Conservation (phyloP, 2,888 invertebrate species). For the Apotomis turbidana region DNA sequence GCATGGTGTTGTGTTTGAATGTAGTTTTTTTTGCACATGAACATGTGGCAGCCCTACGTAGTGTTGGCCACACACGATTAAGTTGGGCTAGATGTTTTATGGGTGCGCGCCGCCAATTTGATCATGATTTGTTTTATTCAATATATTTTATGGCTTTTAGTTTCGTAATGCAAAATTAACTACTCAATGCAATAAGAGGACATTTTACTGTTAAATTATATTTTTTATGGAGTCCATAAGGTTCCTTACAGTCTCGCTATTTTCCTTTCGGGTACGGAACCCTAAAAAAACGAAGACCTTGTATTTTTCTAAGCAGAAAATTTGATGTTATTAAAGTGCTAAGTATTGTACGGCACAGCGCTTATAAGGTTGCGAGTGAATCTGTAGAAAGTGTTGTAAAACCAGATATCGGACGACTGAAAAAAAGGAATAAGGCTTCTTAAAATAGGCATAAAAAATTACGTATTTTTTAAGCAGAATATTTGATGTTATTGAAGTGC, state of each 20-base stretch:
- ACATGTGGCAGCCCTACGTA: conserved; percentile 20
- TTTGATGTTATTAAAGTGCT: too few relatives aligned
- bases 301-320: too few relatives aligned
- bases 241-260: too few relatives aligned
- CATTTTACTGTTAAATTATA: not conserved
- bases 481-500: too few relatives aligned
- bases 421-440: too few relatives aligned
- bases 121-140: conserved; percentile 33
- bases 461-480: too few relatives aligned
- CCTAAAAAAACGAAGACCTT: too few relatives aligned
- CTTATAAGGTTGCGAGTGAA: not conserved
- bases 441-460: too few relatives aligned
- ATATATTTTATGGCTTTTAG: conserved; percentile 17
- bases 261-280: too few relatives aligned
- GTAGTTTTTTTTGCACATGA: not conserved
- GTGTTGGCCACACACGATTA: conserved; percentile 33
- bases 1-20: not conserved
- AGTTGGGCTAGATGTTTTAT: conserved; percentile 21
- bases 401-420: too few relatives aligned
- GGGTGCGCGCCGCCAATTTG: conserved; percentile 25
- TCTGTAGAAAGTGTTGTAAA: too few relatives aligned
- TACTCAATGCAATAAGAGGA: not conserved
- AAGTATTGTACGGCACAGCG: not conserved
- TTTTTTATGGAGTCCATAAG: too few relatives aligned
- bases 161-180: conserved; percentile 18